Evolutionary conservation across 1,140 invertebrate species (phyloP).

Genomic region (Psix sp.): DNA sequence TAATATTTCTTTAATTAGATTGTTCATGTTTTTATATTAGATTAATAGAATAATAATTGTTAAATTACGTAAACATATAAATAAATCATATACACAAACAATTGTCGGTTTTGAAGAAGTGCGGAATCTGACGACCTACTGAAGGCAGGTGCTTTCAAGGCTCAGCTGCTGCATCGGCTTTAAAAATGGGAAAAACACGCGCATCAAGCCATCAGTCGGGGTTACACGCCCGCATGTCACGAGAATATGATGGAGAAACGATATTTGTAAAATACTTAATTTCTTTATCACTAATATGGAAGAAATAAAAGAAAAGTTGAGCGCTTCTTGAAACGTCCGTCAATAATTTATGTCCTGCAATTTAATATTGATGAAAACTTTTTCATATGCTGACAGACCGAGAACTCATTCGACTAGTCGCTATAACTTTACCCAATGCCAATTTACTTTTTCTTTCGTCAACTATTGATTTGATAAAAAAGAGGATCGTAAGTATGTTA

Average conservation of each 20-base stretch:
- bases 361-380: constrained; percentile 8
- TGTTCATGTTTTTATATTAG: too few species aligned
- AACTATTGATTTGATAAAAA: constrained; percentile 49
- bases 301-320: neutral
- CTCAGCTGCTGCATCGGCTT: constrained; percentile 74
- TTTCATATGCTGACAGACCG: constrained; percentile 38
- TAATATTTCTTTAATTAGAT: too few species aligned
- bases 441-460: constrained; percentile 55
- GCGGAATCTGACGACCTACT: constrained; percentile 61
- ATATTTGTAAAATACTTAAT: too few species aligned
- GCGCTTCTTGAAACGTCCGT: constrained; percentile 5
- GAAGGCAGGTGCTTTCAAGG: constrained; percentile 72
- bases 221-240: constrained; percentile 12
- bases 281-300: neutral
- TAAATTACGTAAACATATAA: constrained; percentile 1
- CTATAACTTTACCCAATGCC: constrained; percentile 30
- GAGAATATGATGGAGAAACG: constrained; percentile 1
- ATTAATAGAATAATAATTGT: too few species aligned
- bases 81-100: constrained; percentile 3
- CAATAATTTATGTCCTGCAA: constrained; percentile 17
- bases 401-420: constrained; percentile 11
- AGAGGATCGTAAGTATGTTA: constrained; percentile 22
- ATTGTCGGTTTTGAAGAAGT: constrained; percentile 20
- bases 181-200: constrained; percentile 43
- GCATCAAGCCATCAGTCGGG: constrained; percentile 24